A percentile compares a stretch with the other conserved stretches of the same genome.
Conservation (phyloP, 2,888 invertebrate genomes). For the Drosophila meridionalis region DNA sequence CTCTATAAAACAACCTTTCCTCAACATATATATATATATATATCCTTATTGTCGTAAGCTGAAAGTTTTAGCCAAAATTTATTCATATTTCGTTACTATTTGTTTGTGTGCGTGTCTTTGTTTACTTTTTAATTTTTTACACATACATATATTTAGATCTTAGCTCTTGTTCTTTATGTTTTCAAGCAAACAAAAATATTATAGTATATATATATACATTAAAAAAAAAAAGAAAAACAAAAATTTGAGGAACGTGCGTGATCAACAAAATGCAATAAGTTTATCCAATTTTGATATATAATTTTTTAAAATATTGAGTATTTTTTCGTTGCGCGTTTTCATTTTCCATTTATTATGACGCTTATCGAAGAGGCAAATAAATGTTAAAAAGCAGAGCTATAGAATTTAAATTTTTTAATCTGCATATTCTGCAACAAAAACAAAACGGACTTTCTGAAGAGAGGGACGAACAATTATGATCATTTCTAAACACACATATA, state of each 20-base stretch:
- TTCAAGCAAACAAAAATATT: constrained; percentile 11
- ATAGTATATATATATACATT: neutral
- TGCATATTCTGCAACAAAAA: constrained; percentile 34
- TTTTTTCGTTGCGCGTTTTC: constrained; percentile 36
- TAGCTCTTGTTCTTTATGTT: constrained; percentile 52
- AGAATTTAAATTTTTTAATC: constrained; percentile 50
- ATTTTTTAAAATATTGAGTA: constrained; percentile 37
- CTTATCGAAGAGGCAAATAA: constrained; percentile 43
- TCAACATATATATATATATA: constrained; percentile 13
- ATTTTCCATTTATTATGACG: constrained; percentile 61
- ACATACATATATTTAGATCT: constrained; percentile 39
- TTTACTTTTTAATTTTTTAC: constrained; percentile 36
- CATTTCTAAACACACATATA: constrained; percentile 49
- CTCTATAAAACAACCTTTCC: constrained; percentile 11
- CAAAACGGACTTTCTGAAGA: constrained; percentile 39
- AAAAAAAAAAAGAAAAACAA: neutral
- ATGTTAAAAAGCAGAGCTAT: constrained; percentile 57
- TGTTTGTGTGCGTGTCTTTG: constrained; percentile 59
- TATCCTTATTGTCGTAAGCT: constrained; percentile 30
- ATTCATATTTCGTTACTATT: constrained; percentile 41
- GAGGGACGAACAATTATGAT: constrained; percentile 42
- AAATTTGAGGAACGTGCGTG: constrained; percentile 37
- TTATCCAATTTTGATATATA: constrained; percentile 11
- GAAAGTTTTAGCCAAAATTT: constrained; percentile 28
- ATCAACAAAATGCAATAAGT: constrained; percentile 58